Base-by-base conservation (phyloP, 2,888 invertebrate genomes). In the Acleris cristana region DNA sequence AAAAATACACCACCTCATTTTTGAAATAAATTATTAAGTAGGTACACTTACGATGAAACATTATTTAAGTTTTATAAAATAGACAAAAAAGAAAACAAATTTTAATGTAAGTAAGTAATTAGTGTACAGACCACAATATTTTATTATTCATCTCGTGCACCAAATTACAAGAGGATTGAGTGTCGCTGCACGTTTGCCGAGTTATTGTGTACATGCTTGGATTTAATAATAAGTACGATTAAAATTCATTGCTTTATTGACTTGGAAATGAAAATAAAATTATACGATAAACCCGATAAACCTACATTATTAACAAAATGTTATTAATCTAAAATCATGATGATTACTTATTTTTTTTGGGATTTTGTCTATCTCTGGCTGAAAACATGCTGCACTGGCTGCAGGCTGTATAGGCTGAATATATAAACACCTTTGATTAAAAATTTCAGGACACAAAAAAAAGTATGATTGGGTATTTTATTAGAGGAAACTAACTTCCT, bases 111-210 rank as follows among this genome's bases (percentile, higher is more conserved):
- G 23, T 12, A 63, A 49, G 67, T 58, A 60, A 26, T 26, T 64
- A 34, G 57, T 55, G 30, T 30, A 18, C 55, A 61, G 45, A 34
- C 52, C 45, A 52, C 64, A 63, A 10, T 34, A 34, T 34, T 34
- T 70, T 64, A 65, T 52, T 69, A 64, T 64, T 52, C 64, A 59
- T 64, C 61, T 51, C 53, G 57, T 70, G 65, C 68, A 3, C 58
- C 49, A 63, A 67, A 58, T 67, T 63, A 67, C 63, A 26, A 45
- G 58, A 58, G 58, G 54, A 58, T 63, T 67, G 48, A 66, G 61
- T 57, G 62, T 53, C 57, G 16, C 48, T 63, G 63, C 67, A 63
- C 63, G 58, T 67, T 54, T 63, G 51, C 58, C 63, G 49, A 49
- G 57, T 49, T 55, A 55, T 48, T 53, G 26, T 45, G 34, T 56